Conservation (phyloP, 2,888 invertebrate species). For the Galeruca laticollis region DNA sequence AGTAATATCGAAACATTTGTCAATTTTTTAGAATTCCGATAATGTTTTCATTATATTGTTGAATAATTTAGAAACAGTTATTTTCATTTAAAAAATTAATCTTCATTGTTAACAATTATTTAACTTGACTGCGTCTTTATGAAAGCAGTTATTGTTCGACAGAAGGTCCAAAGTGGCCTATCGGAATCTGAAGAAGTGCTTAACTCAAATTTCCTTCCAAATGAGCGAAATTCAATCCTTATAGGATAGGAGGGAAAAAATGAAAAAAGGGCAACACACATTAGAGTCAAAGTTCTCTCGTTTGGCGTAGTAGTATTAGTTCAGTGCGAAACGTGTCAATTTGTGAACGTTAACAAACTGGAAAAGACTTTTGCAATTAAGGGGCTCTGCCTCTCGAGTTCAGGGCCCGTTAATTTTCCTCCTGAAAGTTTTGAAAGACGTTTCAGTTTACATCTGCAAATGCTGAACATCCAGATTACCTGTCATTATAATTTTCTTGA, state of each 20-base stretch:
- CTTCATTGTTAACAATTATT: no score
- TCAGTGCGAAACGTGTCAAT: conserved; percentile 61
- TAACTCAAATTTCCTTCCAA: neutral
- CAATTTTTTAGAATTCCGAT: no score
- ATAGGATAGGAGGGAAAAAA: neutral
- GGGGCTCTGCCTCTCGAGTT: conserved; percentile 54
- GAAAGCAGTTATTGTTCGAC: neutral
- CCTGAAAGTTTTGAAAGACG: conserved; percentile 49
- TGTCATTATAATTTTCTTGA: conserved; percentile 59
- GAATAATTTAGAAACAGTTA: no score
- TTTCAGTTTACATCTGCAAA: conserved; percentile 55
- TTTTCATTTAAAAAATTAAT: no score
- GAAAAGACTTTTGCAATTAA: conserved; percentile 66
- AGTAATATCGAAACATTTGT: no score
- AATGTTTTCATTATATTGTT: no score
- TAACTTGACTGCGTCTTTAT: no score
- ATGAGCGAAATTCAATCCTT: conserved; percentile 7
- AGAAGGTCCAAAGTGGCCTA: neutral
- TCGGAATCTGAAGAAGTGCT: no score
- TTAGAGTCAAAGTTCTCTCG: conserved; percentile 16
- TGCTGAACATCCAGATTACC: conserved; percentile 56
- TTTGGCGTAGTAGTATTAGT: conserved; percentile 20
- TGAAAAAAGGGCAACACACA: conserved; percentile 6
- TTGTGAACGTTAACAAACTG: conserved; percentile 65
- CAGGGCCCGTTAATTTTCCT: conserved; percentile 56